phyloP scores from a whole-genome alignment of 1,140 invertebrate species.

The Pomacea maculata region DNA sequence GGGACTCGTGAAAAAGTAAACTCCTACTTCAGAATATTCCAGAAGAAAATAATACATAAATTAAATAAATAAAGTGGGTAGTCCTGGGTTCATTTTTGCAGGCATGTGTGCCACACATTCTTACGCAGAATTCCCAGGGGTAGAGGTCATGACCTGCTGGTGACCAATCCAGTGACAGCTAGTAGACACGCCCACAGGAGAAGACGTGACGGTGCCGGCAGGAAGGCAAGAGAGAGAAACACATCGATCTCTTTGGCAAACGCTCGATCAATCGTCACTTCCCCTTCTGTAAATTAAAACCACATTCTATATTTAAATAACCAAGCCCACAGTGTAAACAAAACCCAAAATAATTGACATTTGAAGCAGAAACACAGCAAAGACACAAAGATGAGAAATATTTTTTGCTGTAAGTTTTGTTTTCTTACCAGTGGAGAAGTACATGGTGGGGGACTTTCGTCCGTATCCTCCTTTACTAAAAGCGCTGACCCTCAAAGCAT shows the following conservation, averaged over 20 bases:
- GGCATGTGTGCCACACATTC: background rate
- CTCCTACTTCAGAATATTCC: background rate
- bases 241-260: constrained; percentile 22
- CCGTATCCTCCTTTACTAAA: constrained; percentile 43
- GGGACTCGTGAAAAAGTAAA: background rate
- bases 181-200: constrained; percentile 4
- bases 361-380: background rate
- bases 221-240: constrained; percentile 9
- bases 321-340: background rate
- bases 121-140: background rate
- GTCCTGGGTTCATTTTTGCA: background rate
- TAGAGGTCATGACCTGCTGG: background rate
- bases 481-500: constrained; percentile 41
- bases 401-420: background rate
- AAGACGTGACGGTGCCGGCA: background rate
- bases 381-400: background rate
- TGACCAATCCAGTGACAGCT: background rate
- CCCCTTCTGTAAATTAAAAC: constrained; percentile 3
- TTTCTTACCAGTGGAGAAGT: constrained; percentile 46
- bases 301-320: too few species aligned
- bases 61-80: background rate
- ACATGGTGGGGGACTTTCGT: constrained; percentile 36
- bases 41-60: background rate
- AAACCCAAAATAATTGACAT: background rate
- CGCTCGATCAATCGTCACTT: constrained; percentile 9